Percentiles rank a stretch among this genome's conserved stretches.
phyloP scores from a whole-genome alignment of 2,797 vertebrate genomes.

The Falco naumanni region DNA sequence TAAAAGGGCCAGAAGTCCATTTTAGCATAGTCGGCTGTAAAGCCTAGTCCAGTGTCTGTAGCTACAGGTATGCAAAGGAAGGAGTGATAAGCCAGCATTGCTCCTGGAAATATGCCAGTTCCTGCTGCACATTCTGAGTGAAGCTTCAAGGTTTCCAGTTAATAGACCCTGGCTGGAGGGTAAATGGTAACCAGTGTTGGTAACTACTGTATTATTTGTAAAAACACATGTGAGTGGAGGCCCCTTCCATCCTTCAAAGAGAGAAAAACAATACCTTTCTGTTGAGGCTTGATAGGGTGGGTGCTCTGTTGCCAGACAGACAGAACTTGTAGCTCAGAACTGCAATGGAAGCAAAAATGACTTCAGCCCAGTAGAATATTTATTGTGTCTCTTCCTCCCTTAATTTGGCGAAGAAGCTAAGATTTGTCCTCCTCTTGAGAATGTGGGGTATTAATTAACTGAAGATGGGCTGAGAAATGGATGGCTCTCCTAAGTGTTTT shows the following conservation, averaged over 20 bases:
- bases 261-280: background rate
- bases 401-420: constrained; percentile 61
- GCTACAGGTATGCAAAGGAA: background rate
- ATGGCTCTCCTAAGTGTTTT: constrained; percentile 66
- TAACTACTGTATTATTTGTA: background rate
- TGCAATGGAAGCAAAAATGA: constrained; percentile 8
- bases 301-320: background rate
- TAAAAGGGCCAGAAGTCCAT: background rate
- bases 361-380: constrained; percentile 38
- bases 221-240: background rate
- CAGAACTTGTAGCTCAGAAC: background rate
- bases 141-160: background rate
- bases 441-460: constrained; percentile 67
- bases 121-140: background rate
- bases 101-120: fast-evolving
- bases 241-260: background rate
- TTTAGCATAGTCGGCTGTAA: background rate
- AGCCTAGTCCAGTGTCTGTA: background rate
- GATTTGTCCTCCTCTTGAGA: constrained; percentile 66
- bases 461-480: constrained; percentile 54
- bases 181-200: background rate
- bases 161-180: background rate
- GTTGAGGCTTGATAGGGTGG: background rate
- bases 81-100: background rate
- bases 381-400: constrained; percentile 41